These are phyloP conservation scores for Aporophyla nigra DNA, from an alignment of 2,888 invertebrate species.

Conservation along the genomic window DNA sequence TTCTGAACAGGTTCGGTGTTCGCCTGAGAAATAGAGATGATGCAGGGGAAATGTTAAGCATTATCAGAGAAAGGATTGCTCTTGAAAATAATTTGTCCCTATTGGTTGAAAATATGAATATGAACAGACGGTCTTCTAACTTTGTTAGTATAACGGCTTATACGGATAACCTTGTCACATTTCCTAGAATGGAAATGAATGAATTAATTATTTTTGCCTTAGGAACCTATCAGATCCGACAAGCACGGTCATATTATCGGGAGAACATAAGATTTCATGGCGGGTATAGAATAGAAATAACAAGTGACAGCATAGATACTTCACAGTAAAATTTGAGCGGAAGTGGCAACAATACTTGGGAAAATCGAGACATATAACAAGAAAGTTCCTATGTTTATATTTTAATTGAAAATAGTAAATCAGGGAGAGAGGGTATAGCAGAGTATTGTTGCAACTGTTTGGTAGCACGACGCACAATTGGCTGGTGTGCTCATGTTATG, in stretches of 20 bases:
- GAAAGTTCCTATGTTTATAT: too few species aligned
- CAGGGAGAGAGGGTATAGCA: neutral
- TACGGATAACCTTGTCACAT: too few species aligned
- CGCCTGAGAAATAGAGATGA: too few species aligned
- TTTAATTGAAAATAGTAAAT: too few species aligned
- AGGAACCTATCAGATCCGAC: too few species aligned
- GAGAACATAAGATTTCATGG: neutral
- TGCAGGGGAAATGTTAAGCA: too few species aligned
- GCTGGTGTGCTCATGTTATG: neutral
- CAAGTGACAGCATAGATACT: neutral
- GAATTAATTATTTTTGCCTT: too few species aligned
- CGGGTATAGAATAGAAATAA: neutral
- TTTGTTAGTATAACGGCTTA: neutral
- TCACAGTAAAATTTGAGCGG: neutral
- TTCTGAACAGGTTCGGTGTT: too few species aligned
- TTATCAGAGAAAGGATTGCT: too few species aligned
- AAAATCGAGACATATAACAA: neutral
- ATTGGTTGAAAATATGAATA: neutral
- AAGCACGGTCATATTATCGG: neutral
- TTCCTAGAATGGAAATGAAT: too few species aligned
- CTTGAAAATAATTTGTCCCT: too few species aligned
- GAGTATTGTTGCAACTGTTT: neutral
- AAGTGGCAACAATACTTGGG: neutral
- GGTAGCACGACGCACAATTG: neutral
- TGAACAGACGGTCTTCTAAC: neutral